A percentile compares a stretch with the other conserved stretches of the same genome.
These are phyloP conservation scores for Mizuhopecten yessoensis DNA, from an alignment of 1,140 invertebrate species.

Conservation along the genomic window DNA sequence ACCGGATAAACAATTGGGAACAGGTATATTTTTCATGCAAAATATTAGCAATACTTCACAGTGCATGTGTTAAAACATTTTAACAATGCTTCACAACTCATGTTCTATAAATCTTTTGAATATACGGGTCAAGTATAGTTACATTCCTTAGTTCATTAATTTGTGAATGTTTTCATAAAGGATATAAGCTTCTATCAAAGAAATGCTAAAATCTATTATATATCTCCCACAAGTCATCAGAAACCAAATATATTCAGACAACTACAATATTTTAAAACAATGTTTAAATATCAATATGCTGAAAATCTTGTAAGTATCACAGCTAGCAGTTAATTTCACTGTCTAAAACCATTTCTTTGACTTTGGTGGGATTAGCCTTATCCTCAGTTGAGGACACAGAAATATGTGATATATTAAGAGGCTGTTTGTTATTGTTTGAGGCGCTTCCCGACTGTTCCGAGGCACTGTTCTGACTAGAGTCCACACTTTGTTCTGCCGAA, in stretches of 20 bases:
- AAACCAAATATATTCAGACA: not conserved
- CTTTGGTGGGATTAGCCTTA: slow-evolving; percentile 55
- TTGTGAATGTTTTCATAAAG: not conserved
- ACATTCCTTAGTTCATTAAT: too few species aligned
- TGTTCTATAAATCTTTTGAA: not conserved
- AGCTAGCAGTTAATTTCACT: slow-evolving; percentile 70
- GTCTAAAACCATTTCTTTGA: slow-evolving; percentile 73
- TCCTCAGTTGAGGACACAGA: not conserved
- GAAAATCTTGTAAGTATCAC: not conserved
- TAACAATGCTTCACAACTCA: too few species aligned
- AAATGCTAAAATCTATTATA: not conserved
- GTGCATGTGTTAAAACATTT: too few species aligned
- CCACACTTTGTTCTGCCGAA: slow-evolving; percentile 62
- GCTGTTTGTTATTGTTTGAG: slow-evolving; percentile 14
- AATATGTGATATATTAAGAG: slow-evolving; percentile 17
- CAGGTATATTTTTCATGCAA: too few species aligned
- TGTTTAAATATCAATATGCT: not conserved
- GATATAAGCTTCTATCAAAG: not conserved
- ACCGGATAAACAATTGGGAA: too few species aligned
- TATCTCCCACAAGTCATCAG: not conserved
- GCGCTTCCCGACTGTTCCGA: not conserved
- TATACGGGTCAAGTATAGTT: not conserved
- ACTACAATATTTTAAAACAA: not conserved
- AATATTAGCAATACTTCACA: too few species aligned
- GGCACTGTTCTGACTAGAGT: not conserved